phyloP scores from a whole-genome alignment of 2,888 invertebrate genomes.

The Rhingia rostrata region DNA sequence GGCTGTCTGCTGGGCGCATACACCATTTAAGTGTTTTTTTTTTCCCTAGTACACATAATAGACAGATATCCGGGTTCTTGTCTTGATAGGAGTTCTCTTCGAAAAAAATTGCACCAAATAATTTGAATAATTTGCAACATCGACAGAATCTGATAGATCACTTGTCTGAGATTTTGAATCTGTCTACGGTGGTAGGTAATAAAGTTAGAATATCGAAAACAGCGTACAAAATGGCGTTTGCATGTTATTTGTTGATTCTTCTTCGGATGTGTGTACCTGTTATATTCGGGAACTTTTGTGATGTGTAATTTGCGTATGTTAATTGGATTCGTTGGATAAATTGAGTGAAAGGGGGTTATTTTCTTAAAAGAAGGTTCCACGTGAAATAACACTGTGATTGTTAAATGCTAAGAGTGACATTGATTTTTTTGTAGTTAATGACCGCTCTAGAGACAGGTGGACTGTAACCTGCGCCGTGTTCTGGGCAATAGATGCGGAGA shows the following conservation, averaged over 20 bases:
- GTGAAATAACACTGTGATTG: no score
- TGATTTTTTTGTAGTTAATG: no score
- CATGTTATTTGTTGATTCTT: conserved; percentile 22
- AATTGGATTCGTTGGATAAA: neutral
- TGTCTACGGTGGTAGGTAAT: neutral
- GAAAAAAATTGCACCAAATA: neutral
- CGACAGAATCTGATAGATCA: neutral
- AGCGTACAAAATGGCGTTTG: conserved; percentile 52
- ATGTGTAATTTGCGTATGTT: neutral
- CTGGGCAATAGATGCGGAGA: no score
- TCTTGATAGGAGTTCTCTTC: neutral
- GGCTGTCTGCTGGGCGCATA: conserved; percentile 53
- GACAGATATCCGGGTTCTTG: neutral
- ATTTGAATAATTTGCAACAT: neutral
- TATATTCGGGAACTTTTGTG: neutral
- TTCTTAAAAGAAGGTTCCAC: neutral
- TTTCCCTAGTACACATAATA: conserved; percentile 2
- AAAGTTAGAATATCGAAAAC: neutral
- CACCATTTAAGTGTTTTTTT: conserved; percentile 41
- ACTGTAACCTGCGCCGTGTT: no score
- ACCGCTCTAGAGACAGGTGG: no score
- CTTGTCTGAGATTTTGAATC: neutral
- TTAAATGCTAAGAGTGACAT: no score
- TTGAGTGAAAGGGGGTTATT: neutral
- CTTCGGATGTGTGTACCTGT: neutral